These are phyloP conservation scores for Timema podura DNA, from an alignment of 2,888 invertebrate species.

Conservation along the genomic window DNA sequence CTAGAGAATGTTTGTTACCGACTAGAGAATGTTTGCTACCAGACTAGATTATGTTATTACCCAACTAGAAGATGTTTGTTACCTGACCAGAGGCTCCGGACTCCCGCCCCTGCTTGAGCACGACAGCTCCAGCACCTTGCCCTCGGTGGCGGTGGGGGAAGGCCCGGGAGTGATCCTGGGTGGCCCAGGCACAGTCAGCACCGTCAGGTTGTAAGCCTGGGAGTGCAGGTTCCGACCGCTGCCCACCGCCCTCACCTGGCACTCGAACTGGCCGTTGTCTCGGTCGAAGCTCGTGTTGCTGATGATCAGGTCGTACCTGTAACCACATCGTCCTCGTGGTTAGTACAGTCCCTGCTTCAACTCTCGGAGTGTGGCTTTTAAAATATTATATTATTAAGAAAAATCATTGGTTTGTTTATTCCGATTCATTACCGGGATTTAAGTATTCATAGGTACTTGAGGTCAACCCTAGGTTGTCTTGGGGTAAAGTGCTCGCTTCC, in stretches of 20 bases:
- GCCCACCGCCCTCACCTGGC: constrained; percentile 78
- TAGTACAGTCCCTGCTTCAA: too few relatives aligned
- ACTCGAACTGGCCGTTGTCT: constrained; percentile 90
- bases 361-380: too few relatives aligned
- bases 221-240: constrained; percentile 80
- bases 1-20: too few relatives aligned
- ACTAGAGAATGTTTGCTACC: too few relatives aligned
- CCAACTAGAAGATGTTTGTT: constrained; percentile 33
- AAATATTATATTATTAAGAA: too few relatives aligned
- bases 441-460: too few relatives aligned
- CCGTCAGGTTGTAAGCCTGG: constrained; percentile 78
- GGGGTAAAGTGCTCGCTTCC: too few relatives aligned
- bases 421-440: too few relatives aligned
- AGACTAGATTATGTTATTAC: background rate
- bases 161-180: constrained; percentile 73
- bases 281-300: constrained; percentile 84
- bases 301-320: constrained; percentile 85
- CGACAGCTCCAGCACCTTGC: constrained; percentile 66
- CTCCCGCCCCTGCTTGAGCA: constrained; percentile 86
- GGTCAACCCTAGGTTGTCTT: too few relatives aligned
- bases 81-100: constrained; percentile 82
- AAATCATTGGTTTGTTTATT: too few relatives aligned
- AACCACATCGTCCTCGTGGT: background rate
- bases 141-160: constrained; percentile 78
- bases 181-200: constrained; percentile 76